Percentiles rank a stretch among this genome's conserved stretches.
Evolutionary conservation across 2,797 vertebrate species (phyloP).

Genomic region (Darevskia nairensis): DNA sequence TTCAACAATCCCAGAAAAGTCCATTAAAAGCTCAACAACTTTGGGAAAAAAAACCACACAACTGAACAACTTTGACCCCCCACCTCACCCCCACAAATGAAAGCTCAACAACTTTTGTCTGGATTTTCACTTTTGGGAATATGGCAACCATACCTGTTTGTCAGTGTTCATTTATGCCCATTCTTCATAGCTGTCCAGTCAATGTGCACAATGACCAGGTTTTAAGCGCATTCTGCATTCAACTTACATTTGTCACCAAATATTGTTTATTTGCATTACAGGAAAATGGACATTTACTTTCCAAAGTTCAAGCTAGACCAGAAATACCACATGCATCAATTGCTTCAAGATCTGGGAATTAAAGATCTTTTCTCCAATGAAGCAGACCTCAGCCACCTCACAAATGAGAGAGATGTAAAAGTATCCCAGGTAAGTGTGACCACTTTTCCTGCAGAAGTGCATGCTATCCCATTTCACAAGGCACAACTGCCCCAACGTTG

Average conservation of each 20-base stretch:
- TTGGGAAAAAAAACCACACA: too few relatives aligned
- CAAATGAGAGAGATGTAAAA: constrained; percentile 70
- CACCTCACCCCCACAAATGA: too few relatives aligned
- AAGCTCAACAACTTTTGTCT: too few relatives aligned
- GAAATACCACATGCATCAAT: constrained; percentile 85
- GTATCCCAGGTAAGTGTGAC: constrained; percentile 85
- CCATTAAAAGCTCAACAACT: too few relatives aligned
- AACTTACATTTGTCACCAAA: not conserved
- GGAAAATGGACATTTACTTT: constrained; percentile 87
- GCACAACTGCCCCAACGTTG: not conserved
- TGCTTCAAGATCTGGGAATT: constrained; percentile 87
- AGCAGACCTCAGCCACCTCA: constrained; percentile 86
- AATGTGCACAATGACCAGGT: not conserved
- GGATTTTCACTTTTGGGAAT: too few relatives aligned
- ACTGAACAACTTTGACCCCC: too few relatives aligned
- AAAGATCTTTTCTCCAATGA: constrained; percentile 79
- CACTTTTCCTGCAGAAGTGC: not conserved
- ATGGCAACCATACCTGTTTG: not conserved
- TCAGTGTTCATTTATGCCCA: not conserved
- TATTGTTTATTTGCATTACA: constrained; percentile 61
- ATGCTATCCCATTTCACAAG: not conserved
- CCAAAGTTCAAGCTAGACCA: constrained; percentile 92
- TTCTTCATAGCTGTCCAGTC: not conserved
- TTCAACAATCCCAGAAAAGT: too few relatives aligned
- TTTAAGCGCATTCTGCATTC: not conserved